Evolutionary conservation across 2,888 invertebrate genomes (phyloP), one percentile per base, ranked within the genome.

Genomic region (Cryptosula pallasiana): DNA sequence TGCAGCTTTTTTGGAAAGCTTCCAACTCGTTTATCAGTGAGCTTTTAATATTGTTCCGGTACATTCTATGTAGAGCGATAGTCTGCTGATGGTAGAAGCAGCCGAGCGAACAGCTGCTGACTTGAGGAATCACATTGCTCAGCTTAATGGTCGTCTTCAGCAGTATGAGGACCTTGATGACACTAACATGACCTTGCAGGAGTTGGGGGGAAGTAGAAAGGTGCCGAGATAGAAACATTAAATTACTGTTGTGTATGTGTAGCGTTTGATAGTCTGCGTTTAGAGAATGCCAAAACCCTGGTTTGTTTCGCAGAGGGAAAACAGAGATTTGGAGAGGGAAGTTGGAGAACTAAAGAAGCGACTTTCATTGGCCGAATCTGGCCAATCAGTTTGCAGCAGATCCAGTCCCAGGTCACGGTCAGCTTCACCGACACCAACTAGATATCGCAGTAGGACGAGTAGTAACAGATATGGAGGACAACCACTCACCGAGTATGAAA

Each of bases 51-150:
- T n/a, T n/a, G n/a, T n/a, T n/a, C n/a, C n/a, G n/a, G n/a, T n/a
- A n/a, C n/a, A n/a, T n/a, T n/a, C n/a, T n/a, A n/a, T n/a, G n/a
- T 63, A 63, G 63, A 63, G 32, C 32, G 63, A 63, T 13, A 63
- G 63, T 32, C 9, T 32, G 63, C 20, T 25, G 63, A 63, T 27
- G 63, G 27, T 63, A 32, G 32, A 63, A 5, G 63, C 32, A 63
- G 63, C 63, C 29, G 63, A 63, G 34, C 63, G 63, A 29, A 63
- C 63, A 13, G 63, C 63, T 29, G 63, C 63, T 13, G 63, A 63
- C 32, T n/a, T 63, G 2, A 25, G 63, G 9, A 25, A 20, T 9
- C 63, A 63, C 32, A 34, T 63, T 5, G 32, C 63, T 3, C 25
- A 63, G 32, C 63, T 63, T 16, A 63, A 27, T 27, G 13, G 32